These are phyloP conservation scores for Bufotes viridis DNA, from an alignment of 2,797 vertebrate genomes.

Conservation along the genomic window DNA sequence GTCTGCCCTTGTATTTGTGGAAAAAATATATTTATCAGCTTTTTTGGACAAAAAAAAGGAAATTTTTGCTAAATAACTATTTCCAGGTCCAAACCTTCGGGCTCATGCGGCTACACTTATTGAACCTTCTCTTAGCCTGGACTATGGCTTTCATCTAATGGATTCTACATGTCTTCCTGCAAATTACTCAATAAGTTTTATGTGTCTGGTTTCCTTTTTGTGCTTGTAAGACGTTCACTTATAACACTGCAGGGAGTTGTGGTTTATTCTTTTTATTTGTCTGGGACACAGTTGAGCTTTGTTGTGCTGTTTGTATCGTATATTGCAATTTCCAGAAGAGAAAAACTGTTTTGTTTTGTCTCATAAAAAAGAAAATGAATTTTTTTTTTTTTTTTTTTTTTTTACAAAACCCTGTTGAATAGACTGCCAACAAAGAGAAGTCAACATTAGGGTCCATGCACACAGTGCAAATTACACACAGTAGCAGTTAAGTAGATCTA, in stretches of 20 bases:
- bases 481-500: too few species aligned
- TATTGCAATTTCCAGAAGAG: neutral
- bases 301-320: neutral
- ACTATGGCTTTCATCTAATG: neutral
- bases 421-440: neutral
- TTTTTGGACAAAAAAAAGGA: too few species aligned
- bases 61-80: too few species aligned
- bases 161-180: neutral
- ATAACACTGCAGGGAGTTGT: conserved; percentile 1
- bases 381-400: too few species aligned
- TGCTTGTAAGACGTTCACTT: neutral
- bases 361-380: neutral
- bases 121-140: neutral
- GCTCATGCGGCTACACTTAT: neutral
- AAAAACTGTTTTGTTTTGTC: neutral
- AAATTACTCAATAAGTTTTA: conserved; percentile 2
- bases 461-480: too few species aligned
- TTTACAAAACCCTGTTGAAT: neutral
- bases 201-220: neutral
- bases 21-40: too few species aligned
- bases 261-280: conserved; percentile 6
- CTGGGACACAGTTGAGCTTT: neutral
- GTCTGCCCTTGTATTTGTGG: too few species aligned
- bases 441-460: neutral
- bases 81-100: neutral